Evolutionary conservation across 2,888 invertebrate genomes (phyloP), one percentile per base, ranked within the genome.

Genomic region (Desoria tigrina): DNA sequence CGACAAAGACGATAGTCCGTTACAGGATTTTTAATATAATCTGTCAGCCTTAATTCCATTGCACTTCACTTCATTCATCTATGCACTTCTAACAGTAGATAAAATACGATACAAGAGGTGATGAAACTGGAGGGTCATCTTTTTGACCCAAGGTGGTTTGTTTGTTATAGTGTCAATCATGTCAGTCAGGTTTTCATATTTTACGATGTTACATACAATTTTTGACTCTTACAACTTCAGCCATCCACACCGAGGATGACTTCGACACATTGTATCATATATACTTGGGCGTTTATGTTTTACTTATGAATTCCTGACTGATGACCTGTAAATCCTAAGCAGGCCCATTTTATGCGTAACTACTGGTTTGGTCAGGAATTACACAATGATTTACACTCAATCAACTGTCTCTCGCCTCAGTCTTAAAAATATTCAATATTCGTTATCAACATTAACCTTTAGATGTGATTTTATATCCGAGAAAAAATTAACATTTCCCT

Each of bases 401-500:
- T 45, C 45, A 51, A 51, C 61, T 64, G 51, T 21, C 51, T 11
- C 21, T 51, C 21, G 11, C 32, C 32, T 71, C 71, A 71, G 71
- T 71, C 71, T 71, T 71, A 60, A 68, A 55, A 63, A 71, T 66
- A 62, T 67, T 62, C 59, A 63, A 58, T 54, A 32, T 55, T 55
- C 26, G 23, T 42, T 54, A n/a, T 24, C 51, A 51, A 51, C 26
- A 14, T 51, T 51, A 21, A 18, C 26, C 51, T 51, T 24, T 51
- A 26, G 16, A 59, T 55, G 63, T 66, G 62, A 66, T 63, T 61
- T 61, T 63, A 63, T n/a, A 63, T 66, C 65, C 67, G 63, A 50
- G 65, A 66, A 67, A 74, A 72, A 72, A 73, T 73, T 73, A 72
- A 72, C 69, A 65, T 72, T 68, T 69, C 72, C 69, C 68, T 66